A percentile compares a stretch with the other conserved stretches of the same genome.
phyloP scores from a whole-genome alignment of 2,888 invertebrate species.

The Caenorhabditis doughertyi region DNA sequence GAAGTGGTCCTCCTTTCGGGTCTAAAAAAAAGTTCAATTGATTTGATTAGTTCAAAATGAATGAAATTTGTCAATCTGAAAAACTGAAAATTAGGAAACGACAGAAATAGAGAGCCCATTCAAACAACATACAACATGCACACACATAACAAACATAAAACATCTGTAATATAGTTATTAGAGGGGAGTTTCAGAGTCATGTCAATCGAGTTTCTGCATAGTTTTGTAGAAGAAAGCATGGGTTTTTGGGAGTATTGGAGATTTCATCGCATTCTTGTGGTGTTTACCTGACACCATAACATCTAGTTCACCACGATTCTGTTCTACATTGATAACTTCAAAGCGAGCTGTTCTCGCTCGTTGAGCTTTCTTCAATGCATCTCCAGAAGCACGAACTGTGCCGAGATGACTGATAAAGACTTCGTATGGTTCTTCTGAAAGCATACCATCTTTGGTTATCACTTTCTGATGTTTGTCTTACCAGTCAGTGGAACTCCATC shows the following conservation, averaged over 20 bases:
- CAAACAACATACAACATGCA: conserved; percentile 55
- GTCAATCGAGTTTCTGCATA: conserved; percentile 21
- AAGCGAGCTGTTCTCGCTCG: conserved; percentile 81
- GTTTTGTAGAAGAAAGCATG: conserved; percentile 36
- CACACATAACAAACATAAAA: conserved; percentile 54
- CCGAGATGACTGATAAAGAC: conserved; percentile 77
- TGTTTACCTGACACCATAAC: conserved; percentile 80
- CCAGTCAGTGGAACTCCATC: conserved; percentile 89
- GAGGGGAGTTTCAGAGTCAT: not conserved
- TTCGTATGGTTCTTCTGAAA: conserved; percentile 82
- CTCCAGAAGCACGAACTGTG: conserved; percentile 79
- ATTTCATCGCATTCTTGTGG: not conserved
- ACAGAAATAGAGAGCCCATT: conserved; percentile 5
- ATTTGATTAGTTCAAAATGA: conserved; percentile 61
- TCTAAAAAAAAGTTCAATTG: conserved; percentile 80
- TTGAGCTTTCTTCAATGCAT: conserved; percentile 80
- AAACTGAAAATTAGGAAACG: conserved; percentile 58
- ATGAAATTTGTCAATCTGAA: conserved; percentile 24
- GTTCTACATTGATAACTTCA: conserved; percentile 80
- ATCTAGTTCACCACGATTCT: conserved; percentile 82
- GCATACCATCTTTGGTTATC: not conserved
- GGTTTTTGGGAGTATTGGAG: not conserved
- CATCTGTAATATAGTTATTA: conserved; percentile 39
- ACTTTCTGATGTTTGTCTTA: conserved; percentile 52
- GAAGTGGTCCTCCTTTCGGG: conserved; percentile 86